Percentiles rank a stretch among this genome's conserved stretches.
These are phyloP conservation scores for Cryptotermes secundus DNA, from an alignment of 1,140 invertebrate species.

Conservation along the genomic window DNA sequence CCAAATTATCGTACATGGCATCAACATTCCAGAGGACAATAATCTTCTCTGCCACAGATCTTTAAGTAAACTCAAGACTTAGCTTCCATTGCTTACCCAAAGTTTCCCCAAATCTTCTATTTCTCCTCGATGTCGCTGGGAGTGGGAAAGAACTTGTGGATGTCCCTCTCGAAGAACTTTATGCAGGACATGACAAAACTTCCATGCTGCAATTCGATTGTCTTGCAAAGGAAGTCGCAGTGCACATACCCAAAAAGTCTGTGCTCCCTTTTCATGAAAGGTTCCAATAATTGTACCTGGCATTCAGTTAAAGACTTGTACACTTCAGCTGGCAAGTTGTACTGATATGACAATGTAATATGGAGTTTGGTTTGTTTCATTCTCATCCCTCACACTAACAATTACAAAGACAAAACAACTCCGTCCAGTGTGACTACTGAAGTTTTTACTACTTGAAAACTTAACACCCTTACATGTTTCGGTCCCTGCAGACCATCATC, in stretches of 20 bases:
- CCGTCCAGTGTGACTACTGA: too few relatives aligned
- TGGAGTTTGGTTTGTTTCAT: too few relatives aligned
- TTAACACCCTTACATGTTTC: too few relatives aligned
- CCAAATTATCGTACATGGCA: too few relatives aligned
- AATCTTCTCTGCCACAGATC: too few relatives aligned
- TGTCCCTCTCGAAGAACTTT: constrained; percentile 95
- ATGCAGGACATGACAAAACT: constrained; percentile 96
- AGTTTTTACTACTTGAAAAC: too few relatives aligned
- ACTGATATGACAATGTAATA: not conserved
- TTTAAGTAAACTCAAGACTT: too few relatives aligned
- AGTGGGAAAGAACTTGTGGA: constrained; percentile 80
- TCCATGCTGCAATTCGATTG: constrained; percentile 95
- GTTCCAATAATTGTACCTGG: constrained; percentile 89
- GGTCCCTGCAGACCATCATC: too few relatives aligned
- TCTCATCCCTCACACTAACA: not conserved
- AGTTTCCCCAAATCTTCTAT: constrained; percentile 83
- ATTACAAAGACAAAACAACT: too few relatives aligned
- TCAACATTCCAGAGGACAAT: too few relatives aligned
- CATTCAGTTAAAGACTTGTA: constrained; percentile 29
- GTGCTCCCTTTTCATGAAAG: constrained; percentile 87
- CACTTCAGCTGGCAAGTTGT: not conserved
- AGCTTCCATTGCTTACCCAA: constrained; percentile 63
- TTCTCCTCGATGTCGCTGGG: constrained; percentile 72
- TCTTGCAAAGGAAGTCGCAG: constrained; percentile 82
- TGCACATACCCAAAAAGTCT: constrained; percentile 87